Evolutionary conservation across 2,888 invertebrate genomes (phyloP).

Genomic region (Hydroisotoma schaefferi): DNA sequence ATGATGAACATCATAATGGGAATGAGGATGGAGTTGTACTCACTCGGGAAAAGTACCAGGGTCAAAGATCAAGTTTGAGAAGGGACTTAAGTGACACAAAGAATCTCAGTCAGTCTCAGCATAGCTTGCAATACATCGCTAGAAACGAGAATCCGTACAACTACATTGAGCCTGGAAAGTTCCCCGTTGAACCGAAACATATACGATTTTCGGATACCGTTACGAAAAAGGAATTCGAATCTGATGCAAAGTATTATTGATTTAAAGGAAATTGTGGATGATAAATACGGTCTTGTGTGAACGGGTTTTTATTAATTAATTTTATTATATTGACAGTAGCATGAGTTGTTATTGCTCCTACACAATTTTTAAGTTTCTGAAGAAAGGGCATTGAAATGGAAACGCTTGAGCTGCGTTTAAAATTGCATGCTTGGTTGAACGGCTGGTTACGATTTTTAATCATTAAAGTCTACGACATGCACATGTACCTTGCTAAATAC

Average conservation of each 20-base stretch:
- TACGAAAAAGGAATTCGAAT: constrained; percentile 34
- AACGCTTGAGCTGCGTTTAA: no score
- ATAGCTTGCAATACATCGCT: constrained; percentile 32
- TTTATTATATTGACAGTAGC: not conserved
- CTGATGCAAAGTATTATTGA: constrained; percentile 15
- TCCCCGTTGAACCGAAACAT: constrained; percentile 29
- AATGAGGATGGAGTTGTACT: not conserved
- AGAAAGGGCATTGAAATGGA: no score
- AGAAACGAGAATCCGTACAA: constrained; percentile 31
- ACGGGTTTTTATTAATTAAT: no score
- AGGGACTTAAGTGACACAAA: constrained; percentile 1
- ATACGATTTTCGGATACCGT: constrained; percentile 36
- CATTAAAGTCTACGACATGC: no score
- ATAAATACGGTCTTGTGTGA: no score
- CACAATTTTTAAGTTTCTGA: not conserved
- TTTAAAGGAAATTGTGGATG: no score
- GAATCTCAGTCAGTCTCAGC: constrained; percentile 17
- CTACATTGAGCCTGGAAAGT: constrained; percentile 33
- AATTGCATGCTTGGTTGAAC: no score
- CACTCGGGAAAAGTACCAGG: not conserved
- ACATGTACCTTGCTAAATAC: no score
- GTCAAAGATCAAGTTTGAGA: constrained; percentile 13
- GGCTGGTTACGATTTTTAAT: no score
- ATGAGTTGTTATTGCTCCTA: not conserved
- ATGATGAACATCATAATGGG: constrained; percentile 10